A percentile compares a stretch with the other conserved stretches of the same genome.
phyloP scores from a whole-genome alignment of 1,140 invertebrate species.

The Sycophaga agraensis region DNA sequence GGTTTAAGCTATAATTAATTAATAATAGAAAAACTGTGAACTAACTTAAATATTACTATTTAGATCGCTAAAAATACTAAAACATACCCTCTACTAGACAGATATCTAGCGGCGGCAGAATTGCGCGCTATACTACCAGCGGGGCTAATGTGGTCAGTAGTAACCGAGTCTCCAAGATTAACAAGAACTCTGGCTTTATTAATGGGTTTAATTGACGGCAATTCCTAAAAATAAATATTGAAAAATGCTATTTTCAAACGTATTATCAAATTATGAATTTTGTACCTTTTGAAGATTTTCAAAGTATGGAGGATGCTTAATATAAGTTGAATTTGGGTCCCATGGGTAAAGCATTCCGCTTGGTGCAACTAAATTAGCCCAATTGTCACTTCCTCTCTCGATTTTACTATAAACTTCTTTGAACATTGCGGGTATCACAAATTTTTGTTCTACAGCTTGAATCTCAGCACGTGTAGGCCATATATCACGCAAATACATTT shows the following conservation, averaged over 20 bases:
- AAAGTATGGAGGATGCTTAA: constrained; percentile 97
- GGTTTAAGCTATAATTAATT: constrained; percentile 71
- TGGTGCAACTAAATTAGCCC: constrained; percentile 82
- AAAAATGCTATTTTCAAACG: background rate
- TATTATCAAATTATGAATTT: background rate
- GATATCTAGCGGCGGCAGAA: constrained; percentile 89
- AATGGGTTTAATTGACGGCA: constrained; percentile 63
- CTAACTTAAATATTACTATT: background rate
- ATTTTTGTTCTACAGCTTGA: constrained; percentile 82
- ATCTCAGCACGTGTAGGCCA: constrained; percentile 94
- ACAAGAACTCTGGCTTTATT: constrained; percentile 76
- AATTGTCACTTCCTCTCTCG: constrained; percentile 80
- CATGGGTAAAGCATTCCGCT: constrained; percentile 87
- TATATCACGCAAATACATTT: constrained; percentile 87
- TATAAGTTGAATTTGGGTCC: constrained; percentile 90
- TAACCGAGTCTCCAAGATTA: constrained; percentile 91
- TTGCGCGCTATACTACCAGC: constrained; percentile 95
- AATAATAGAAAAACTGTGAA: background rate
- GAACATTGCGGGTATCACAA: constrained; percentile 97
- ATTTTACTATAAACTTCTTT: constrained; percentile 88
- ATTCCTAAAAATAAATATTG: constrained; percentile 46
- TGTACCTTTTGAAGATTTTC: constrained; percentile 75
- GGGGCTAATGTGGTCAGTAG: constrained; percentile 98
- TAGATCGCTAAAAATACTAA: background rate
- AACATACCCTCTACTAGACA: constrained; percentile 71